These are phyloP conservation scores for Scaptomyza polygonia DNA, from an alignment of 2,888 invertebrate genomes.

Conservation along the genomic window DNA sequence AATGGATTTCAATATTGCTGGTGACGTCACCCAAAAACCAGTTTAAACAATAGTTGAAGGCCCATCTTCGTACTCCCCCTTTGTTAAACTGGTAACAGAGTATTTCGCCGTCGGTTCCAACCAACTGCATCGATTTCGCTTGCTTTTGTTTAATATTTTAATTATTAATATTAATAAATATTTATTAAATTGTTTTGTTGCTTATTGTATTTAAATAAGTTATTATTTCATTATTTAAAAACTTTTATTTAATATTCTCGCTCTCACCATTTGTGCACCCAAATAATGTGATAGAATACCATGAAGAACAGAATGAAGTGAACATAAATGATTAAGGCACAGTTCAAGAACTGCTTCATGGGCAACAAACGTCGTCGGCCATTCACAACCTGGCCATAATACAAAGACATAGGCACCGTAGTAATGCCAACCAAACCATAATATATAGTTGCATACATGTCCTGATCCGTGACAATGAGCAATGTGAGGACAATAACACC, in stretches of 20 bases:
- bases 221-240: no score
- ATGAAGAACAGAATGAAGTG: slow-evolving; percentile 35
- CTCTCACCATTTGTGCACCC: slow-evolving; percentile 1
- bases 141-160: no score
- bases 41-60: no score
- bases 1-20: no score
- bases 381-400: slow-evolving; percentile 42
- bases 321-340: slow-evolving; percentile 25
- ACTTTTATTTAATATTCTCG: neutral
- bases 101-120: no score
- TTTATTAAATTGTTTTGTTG: no score
- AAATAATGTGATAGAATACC: slow-evolving; percentile 23
- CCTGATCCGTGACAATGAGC: slow-evolving; percentile 14
- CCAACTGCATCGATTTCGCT: no score
- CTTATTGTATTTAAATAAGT: no score
- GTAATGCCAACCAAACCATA: slow-evolving; percentile 11
- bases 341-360: slow-evolving; percentile 20
- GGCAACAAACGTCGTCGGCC: slow-evolving; percentile 27
- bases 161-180: no score
- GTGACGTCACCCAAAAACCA: no score
- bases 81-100: no score
- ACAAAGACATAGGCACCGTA: slow-evolving; percentile 15
- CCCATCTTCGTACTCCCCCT: no score
- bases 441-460: slow-evolving; percentile 18
- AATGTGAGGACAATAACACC: slow-evolving; percentile 21